These are phyloP conservation scores for Eleginops maclovinus DNA, from an alignment of 2,113 vertebrate species.

Conservation along the genomic window DNA sequence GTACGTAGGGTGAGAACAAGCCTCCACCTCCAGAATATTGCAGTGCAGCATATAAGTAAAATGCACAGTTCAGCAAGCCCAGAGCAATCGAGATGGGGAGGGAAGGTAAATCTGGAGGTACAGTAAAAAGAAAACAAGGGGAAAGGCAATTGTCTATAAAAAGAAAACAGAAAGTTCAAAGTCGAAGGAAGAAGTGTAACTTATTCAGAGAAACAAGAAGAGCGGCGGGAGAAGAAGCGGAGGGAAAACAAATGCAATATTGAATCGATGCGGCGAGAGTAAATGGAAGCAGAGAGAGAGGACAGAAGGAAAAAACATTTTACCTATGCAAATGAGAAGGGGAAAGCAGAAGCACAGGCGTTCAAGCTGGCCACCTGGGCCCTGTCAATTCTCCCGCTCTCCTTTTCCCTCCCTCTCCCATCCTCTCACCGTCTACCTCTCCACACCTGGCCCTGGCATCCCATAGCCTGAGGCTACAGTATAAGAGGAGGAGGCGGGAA, in stretches of 20 bases:
- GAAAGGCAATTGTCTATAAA: conserved; percentile 37
- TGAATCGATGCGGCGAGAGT: conserved; percentile 23
- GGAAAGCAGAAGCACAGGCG: conserved; percentile 47
- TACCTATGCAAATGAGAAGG: conserved; percentile 72
- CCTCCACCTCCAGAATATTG: conserved; percentile 66
- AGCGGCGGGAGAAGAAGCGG: neutral
- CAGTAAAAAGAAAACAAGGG: neutral
- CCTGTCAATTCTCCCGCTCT: conserved; percentile 56
- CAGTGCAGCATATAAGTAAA: conserved; percentile 64
- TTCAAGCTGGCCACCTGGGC: conserved; percentile 71
- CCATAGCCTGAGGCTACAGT: conserved; percentile 47
- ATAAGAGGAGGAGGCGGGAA: conserved; percentile 27
- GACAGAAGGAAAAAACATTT: conserved; percentile 48
- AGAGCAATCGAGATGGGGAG: conserved; percentile 45
- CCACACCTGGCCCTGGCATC: conserved; percentile 64
- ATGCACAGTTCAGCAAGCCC: conserved; percentile 73
- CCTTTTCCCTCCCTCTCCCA: conserved; percentile 4
- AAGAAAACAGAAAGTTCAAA: conserved; percentile 48
- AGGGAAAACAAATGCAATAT: conserved; percentile 36
- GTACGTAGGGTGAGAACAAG: conserved; percentile 60
- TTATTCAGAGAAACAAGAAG: conserved; percentile 43
- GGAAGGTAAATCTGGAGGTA: conserved; percentile 55
- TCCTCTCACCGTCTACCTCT: conserved; percentile 41
- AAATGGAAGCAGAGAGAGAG: conserved; percentile 47
- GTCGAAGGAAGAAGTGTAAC: conserved; percentile 30